Evolutionary conservation across 2,888 invertebrate species (phyloP).

Genomic region (Hesperia comma): DNA sequence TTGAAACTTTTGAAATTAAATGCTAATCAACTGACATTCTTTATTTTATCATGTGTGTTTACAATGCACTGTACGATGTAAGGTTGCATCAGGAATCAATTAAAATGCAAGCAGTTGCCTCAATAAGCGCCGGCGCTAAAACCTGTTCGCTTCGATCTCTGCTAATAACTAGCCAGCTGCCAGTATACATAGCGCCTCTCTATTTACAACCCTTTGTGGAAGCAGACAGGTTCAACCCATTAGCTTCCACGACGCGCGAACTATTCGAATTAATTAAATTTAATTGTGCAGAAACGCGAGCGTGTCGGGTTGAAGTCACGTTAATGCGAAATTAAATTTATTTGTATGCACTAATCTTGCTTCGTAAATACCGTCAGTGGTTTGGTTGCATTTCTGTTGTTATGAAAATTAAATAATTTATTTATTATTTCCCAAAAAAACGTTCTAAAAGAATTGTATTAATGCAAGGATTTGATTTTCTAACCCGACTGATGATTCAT

Average conservation of each 20-base stretch:
- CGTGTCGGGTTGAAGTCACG: slow-evolving; percentile 54
- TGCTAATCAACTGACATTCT: too few species aligned
- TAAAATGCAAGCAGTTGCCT: not conserved
- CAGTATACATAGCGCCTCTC: slow-evolving; percentile 45
- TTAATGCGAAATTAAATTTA: slow-evolving; percentile 60
- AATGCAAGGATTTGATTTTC: too few species aligned
- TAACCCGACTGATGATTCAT: too few species aligned
- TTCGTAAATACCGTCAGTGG: slow-evolving; percentile 14
- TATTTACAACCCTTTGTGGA: slow-evolving; percentile 70
- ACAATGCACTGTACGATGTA: too few species aligned
- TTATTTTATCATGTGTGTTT: too few species aligned
- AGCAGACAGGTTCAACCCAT: slow-evolving; percentile 73
- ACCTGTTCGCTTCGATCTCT: slow-evolving; percentile 18
- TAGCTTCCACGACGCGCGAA: slow-evolving; percentile 74
- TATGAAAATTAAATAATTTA: too few species aligned
- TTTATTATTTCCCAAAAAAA: too few species aligned
- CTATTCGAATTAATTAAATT: slow-evolving; percentile 82
- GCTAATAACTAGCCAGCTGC: slow-evolving; percentile 15
- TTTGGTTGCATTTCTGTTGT: too few species aligned
- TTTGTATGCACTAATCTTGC: slow-evolving; percentile 22
- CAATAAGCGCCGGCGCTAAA: slow-evolving; percentile 4
- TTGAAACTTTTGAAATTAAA: too few species aligned
- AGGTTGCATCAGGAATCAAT: not conserved
- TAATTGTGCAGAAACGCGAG: slow-evolving; percentile 76
- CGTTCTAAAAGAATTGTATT: too few species aligned